Conservation (phyloP, 1,140 invertebrate genomes). For the Aphaenogaster ashmeadi region DNA sequence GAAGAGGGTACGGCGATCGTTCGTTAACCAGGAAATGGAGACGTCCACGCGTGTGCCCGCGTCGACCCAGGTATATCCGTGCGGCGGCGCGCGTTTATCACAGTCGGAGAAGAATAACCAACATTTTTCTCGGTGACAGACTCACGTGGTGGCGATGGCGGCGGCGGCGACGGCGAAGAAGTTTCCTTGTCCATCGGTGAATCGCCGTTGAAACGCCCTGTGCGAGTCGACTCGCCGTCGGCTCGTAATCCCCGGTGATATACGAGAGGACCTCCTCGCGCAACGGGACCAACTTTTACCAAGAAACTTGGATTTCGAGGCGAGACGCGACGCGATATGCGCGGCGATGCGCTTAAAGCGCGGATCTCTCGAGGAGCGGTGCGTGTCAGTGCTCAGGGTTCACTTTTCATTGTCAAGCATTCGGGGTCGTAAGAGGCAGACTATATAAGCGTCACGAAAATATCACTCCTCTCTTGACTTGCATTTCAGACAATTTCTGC, state of each 20-base stretch:
- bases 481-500: neutral
- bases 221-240: conserved; percentile 49
- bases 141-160: conserved; percentile 18
- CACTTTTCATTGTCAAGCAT: conserved; percentile 56
- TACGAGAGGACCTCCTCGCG: conserved; percentile 60
- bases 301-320: conserved; percentile 70
- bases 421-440: neutral
- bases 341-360: neutral
- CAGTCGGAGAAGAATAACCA: conserved; percentile 45
- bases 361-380: neutral
- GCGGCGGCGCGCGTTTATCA: conserved; percentile 67
- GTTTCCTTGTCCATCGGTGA: conserved; percentile 51
- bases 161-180: neutral
- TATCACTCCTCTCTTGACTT: neutral
- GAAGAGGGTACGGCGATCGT: conserved; percentile 39
- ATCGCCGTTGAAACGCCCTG: conserved; percentile 40
- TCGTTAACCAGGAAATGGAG: conserved; percentile 72
- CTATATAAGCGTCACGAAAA: neutral
- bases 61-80: conserved; percentile 44
- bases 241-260: conserved; percentile 69
- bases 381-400: conserved; percentile 18
- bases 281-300: conserved; percentile 71
- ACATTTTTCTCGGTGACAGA: conserved; percentile 64
- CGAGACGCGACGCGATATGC: conserved; percentile 34
- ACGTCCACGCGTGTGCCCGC: conserved; percentile 56